phyloP scores from a whole-genome alignment of 2,797 vertebrate species.

The Simalia tracyae region DNA sequence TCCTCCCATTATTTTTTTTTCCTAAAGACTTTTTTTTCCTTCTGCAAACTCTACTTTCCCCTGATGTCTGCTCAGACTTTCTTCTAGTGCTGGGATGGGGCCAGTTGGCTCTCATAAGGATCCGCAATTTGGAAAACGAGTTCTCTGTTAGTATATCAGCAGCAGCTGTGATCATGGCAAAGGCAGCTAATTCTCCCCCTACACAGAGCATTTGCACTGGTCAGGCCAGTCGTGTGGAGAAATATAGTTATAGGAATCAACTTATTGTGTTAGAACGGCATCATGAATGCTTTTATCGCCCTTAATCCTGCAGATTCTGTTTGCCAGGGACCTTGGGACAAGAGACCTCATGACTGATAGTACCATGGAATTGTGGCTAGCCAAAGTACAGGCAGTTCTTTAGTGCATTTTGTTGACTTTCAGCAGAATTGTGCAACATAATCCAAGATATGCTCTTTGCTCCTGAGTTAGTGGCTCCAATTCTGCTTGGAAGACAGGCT shows the following conservation, averaged over 20 bases:
- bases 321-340: background rate
- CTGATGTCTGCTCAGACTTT: background rate
- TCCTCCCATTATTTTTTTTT: background rate
- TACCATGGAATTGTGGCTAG: background rate
- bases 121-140: background rate
- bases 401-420: slow-evolving; percentile 25
- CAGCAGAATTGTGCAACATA: slow-evolving; percentile 19
- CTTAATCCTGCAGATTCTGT: background rate
- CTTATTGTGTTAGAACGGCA: background rate
- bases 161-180: background rate
- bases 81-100: background rate
- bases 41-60: background rate
- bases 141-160: background rate
- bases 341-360: slow-evolving; percentile 3
- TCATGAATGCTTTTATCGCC: background rate
- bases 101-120: background rate
- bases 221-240: background rate
- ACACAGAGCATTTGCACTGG: background rate
- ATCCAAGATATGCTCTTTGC: slow-evolving; percentile 13
- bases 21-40: background rate
- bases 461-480: background rate
- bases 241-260: background rate
- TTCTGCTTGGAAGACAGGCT: rapidly evolving
- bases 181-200: background rate
- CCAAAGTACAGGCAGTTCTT: slow-evolving; percentile 5